phyloP scores from a whole-genome alignment of 2,888 invertebrate species.

The Leptinotarsa haldemani region DNA sequence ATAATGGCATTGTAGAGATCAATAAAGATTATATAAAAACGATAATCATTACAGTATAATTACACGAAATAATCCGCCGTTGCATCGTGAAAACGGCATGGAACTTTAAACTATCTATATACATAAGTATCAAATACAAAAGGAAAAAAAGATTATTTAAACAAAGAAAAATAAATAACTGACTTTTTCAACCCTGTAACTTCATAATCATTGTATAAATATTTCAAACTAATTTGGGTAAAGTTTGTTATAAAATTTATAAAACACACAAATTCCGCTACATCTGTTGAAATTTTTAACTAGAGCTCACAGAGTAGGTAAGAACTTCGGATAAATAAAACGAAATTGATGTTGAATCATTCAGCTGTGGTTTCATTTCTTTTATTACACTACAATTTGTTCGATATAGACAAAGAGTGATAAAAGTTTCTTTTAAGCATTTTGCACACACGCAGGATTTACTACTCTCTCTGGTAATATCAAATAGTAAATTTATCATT shows the following conservation, averaged over 20 bases:
- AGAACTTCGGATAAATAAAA: slow-evolving; percentile 9
- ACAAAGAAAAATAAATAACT: slow-evolving; percentile 53
- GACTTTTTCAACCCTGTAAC: slow-evolving; percentile 57
- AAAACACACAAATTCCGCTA: slow-evolving; percentile 58
- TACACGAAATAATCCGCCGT: slow-evolving; percentile 36
- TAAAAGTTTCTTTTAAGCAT: too few relatives aligned
- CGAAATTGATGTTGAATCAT: not conserved
- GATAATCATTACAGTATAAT: slow-evolving; percentile 43
- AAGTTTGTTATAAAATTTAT: slow-evolving; percentile 58
- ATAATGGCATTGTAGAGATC: slow-evolving; percentile 65
- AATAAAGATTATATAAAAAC: slow-evolving; percentile 52
- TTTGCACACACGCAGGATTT: too few relatives aligned
- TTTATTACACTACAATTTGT: too few relatives aligned
- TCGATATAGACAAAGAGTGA: too few relatives aligned
- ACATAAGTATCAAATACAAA: slow-evolving; percentile 51
- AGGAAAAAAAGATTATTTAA: slow-evolving; percentile 37
- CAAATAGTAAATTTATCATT: too few relatives aligned
- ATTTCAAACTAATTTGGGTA: slow-evolving; percentile 53
- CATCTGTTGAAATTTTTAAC: slow-evolving; percentile 51
- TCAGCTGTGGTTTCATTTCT: too few relatives aligned
- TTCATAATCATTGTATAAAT: slow-evolving; percentile 50
- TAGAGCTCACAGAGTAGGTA: slow-evolving; percentile 27
- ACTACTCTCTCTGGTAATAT: too few relatives aligned
- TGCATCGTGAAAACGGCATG: slow-evolving; percentile 35
- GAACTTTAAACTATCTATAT: slow-evolving; percentile 50